Percentiles rank a stretch among this genome's conserved stretches.
phyloP scores from a whole-genome alignment of 2,888 invertebrate species.

The Steinernema hermaphroditum region DNA sequence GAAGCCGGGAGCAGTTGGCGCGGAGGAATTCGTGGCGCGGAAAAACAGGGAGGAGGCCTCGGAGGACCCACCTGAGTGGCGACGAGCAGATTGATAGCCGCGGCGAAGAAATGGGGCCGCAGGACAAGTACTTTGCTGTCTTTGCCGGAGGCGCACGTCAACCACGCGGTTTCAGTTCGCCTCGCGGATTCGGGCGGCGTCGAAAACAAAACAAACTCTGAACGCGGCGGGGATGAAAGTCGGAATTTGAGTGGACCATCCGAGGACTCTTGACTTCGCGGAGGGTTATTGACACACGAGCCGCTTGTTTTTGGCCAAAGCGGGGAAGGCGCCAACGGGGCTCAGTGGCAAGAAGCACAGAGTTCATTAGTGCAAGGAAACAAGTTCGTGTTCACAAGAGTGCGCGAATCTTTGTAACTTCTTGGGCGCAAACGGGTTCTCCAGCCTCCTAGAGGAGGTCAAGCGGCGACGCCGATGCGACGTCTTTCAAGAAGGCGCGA shows the following conservation, averaged over 20 bases:
- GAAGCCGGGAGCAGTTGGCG: conserved; percentile 12
- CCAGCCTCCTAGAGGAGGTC: conserved; percentile 11
- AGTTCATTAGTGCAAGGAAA: background rate
- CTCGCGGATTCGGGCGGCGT: background rate
- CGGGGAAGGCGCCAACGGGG: background rate
- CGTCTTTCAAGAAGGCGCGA: too few relatives aligned
- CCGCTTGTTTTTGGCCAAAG: background rate
- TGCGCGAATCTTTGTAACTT: conserved; percentile 10
- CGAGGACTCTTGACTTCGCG: too few relatives aligned
- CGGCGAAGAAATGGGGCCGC: background rate
- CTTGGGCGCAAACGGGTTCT: conserved; percentile 25
- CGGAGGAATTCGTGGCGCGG: background rate
- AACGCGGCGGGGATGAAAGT: too few relatives aligned
- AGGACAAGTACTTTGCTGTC: background rate
- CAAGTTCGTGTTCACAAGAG: conserved; percentile 15
- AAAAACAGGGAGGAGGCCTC: conserved; percentile 15
- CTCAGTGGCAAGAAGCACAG: background rate
- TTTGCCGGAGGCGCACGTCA: background rate
- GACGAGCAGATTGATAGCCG: background rate
- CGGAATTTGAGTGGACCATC: too few relatives aligned
- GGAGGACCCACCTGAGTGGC: conserved; percentile 6
- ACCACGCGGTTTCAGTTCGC: conserved; percentile 4
- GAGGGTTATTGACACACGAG: too few relatives aligned
- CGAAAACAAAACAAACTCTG: too few relatives aligned
- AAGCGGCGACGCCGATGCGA: background rate